Evolutionary conservation across 2,888 invertebrate genomes (phyloP).

Genomic region (Lepidochrysops patricia): DNA sequence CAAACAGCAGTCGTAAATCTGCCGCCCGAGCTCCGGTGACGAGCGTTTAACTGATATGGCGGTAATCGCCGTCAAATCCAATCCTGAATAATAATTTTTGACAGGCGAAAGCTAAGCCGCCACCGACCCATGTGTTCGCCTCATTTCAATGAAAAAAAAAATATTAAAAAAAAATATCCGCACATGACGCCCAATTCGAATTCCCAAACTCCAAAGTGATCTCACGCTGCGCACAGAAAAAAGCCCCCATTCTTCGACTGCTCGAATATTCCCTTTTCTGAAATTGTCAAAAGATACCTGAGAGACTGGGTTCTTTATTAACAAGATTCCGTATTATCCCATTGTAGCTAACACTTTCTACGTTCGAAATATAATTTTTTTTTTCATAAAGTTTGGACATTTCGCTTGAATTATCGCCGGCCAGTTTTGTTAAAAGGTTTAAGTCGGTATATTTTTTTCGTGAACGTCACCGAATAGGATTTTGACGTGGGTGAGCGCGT

Average conservation of each 20-base stretch:
- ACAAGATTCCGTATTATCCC: slow-evolving; percentile 72
- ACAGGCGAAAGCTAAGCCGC: slow-evolving; percentile 37
- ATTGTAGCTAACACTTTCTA: slow-evolving; percentile 74
- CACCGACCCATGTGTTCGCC: slow-evolving; percentile 40
- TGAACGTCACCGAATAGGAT: slow-evolving; percentile 59
- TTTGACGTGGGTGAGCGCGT: slow-evolving; percentile 72
- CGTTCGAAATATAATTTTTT: slow-evolving; percentile 58
- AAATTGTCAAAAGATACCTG: slow-evolving; percentile 41
- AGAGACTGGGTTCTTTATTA: slow-evolving; percentile 59
- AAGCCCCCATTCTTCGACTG: slow-evolving; percentile 37
- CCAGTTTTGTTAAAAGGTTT: slow-evolving; percentile 70
- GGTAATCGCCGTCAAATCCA: slow-evolving; percentile 39
- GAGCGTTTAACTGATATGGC: slow-evolving; percentile 45
- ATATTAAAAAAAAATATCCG: slow-evolving; percentile 42
- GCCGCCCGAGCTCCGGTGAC: slow-evolving; percentile 35
- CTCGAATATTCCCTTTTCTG: slow-evolving; percentile 43
- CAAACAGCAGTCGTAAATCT: slow-evolving; percentile 41
- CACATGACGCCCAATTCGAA: slow-evolving; percentile 67
- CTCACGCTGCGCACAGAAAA: slow-evolving; percentile 66
- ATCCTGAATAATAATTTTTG: slow-evolving; percentile 46
- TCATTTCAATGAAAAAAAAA: slow-evolving; percentile 33
- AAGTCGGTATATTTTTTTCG: slow-evolving; percentile 53
- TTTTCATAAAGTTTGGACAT: slow-evolving; percentile 64
- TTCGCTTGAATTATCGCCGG: slow-evolving; percentile 73
- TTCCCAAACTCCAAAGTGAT: slow-evolving; percentile 67